Evolutionary conservation across 2,113 vertebrate genomes (phyloP).

Genomic region (Sander lucioperca): DNA sequence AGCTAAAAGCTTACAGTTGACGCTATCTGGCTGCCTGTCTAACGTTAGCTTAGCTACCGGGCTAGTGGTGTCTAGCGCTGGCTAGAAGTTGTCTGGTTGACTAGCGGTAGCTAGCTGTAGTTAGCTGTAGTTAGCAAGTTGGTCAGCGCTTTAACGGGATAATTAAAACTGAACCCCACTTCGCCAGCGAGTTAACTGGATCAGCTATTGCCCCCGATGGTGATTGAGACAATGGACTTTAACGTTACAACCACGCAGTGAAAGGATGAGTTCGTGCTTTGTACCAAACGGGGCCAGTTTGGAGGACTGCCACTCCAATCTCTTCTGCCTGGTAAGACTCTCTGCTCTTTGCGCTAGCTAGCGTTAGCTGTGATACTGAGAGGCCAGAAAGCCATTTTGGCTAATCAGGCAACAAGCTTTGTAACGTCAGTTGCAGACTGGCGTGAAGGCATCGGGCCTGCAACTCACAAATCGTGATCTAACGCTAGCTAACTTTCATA

Average conservation of each 20-base stretch:
- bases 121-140: constrained; percentile 68
- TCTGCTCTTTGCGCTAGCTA: constrained; percentile 76
- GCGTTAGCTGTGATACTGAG: constrained; percentile 64
- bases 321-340: constrained; percentile 97
- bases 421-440: constrained; percentile 80
- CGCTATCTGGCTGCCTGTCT: constrained; percentile 67
- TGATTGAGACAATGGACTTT: constrained; percentile 95
- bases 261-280: constrained; percentile 99
- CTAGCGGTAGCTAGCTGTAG: constrained; percentile 65
- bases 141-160: constrained; percentile 67
- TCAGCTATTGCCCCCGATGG: constrained; percentile 78
- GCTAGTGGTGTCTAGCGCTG: constrained; percentile 74
- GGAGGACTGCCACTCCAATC: constrained; percentile 99
- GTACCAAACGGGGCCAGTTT: constrained; percentile 99
- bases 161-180: constrained; percentile 67
- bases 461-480: constrained; percentile 64
- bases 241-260: constrained; percentile 91
- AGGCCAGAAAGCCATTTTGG: constrained; percentile 85
- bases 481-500: constrained; percentile 57
- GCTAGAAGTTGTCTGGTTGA: constrained; percentile 74
- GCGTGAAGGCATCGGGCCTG: constrained; percentile 80
- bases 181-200: constrained; percentile 45
- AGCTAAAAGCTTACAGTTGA: constrained; percentile 69
- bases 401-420: constrained; percentile 82
- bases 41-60: constrained; percentile 74